These are phyloP conservation scores for Aptenodytes forsteri DNA, from an alignment of 2,113 vertebrate genomes.

Conservation along the genomic window DNA sequence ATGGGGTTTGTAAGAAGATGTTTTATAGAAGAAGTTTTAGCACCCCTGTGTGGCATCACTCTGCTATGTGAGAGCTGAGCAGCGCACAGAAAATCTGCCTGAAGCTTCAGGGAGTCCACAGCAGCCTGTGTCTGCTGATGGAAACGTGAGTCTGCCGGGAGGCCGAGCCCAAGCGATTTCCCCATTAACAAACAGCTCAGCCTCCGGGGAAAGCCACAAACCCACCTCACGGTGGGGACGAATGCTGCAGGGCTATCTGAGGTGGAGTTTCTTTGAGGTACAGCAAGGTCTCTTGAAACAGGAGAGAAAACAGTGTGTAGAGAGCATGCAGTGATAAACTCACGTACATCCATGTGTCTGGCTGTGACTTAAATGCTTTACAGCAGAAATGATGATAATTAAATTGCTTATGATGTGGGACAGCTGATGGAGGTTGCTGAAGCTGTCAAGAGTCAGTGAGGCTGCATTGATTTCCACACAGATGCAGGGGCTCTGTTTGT, in stretches of 20 bases:
- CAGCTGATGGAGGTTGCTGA: not conserved
- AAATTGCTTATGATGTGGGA: not conserved
- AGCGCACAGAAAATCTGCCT: not conserved
- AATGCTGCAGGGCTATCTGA: not conserved
- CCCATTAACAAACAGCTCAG: not conserved
- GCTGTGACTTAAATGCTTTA: not conserved
- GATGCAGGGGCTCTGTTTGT: not conserved
- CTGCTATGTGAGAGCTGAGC: conserved; percentile 65
- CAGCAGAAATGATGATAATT: not conserved
- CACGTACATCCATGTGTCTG: not conserved
- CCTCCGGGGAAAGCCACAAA: not conserved
- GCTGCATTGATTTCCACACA: not conserved
- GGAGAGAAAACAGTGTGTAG: not conserved
- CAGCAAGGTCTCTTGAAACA: not conserved
- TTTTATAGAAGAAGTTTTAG: conserved; percentile 82
- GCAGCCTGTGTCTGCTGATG: not conserved
- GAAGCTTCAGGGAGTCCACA: not conserved
- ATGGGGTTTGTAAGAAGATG: not conserved
- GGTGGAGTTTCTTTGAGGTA: not conserved
- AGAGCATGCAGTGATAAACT: not conserved
- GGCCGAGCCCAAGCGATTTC: not conserved
- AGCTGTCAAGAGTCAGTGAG: not conserved
- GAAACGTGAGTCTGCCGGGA: not conserved
- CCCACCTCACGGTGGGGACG: not conserved
- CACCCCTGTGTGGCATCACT: conserved; percentile 85